Evolutionary conservation across 1,140 invertebrate genomes (phyloP), one percentile per base, ranked within the genome.

Genomic region (Drosophila yakuba): DNA sequence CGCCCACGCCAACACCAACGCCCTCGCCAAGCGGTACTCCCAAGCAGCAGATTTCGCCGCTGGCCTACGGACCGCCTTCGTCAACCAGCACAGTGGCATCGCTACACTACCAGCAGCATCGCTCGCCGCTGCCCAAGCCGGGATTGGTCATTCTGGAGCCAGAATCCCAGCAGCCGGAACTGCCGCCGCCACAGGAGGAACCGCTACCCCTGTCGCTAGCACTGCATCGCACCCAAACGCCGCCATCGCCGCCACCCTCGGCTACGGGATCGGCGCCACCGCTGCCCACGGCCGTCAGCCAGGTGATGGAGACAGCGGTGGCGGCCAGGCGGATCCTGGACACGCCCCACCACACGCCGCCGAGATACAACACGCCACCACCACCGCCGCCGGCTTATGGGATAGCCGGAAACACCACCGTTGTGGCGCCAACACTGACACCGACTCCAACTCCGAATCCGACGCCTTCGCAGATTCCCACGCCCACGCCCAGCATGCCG

Each of bases 131-230:
- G 60, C 25, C 60, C 32, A 66, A 79, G 52, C 41, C 71, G 8
- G 61, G 55, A n/a, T 56, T 80, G 56, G 83, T 79, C 28, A 93
- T 75, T 93, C 92, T 39, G 92, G 89, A 59, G 74, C 80, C 62
- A 64, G 84, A 77, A 41, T 90, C 85, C 20, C 66, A 74, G 25
- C 80, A 90, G 25, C 60, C 57, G 4, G 84, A 89, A 25, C 57
- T 90, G 55, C 80, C 80, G 23, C 84, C 84, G 48, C 84, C 84
- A 12, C 84, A 88, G 54, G 80, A 89, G 47, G 83, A 88, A 28
- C 75, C 75, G 15, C 48, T 78, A 35, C 75, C 75, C 1, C 74
- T 78, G 2, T 78, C 75, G 6, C 39, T 78, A 35, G 54, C 74
- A 5, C 35, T 78, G 20, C 66, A 78, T 72, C 74, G 75, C 32